These are phyloP conservation scores for Hemiprocne comata DNA, from an alignment of 2,113 vertebrate genomes.

Conservation along the genomic window DNA sequence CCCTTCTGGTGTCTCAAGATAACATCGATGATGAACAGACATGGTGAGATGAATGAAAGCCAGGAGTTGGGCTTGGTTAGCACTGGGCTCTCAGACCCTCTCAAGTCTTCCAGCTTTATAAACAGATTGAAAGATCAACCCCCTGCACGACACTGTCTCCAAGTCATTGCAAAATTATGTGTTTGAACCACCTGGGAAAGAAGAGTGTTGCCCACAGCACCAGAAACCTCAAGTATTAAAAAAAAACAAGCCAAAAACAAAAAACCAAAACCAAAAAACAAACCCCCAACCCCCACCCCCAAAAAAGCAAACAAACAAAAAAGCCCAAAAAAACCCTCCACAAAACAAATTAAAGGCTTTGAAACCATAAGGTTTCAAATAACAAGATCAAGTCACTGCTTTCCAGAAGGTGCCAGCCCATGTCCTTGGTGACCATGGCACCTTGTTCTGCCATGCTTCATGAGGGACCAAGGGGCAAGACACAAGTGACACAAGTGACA, in stretches of 20 bases:
- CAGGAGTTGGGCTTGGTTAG: neutral
- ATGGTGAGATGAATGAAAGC: neutral
- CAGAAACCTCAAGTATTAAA: neutral
- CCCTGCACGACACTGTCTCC: fast-evolving
- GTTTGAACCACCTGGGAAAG: neutral
- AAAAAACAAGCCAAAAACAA: neutral
- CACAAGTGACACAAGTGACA: neutral
- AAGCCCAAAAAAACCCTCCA: too few relatives aligned
- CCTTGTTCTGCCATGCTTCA: neutral
- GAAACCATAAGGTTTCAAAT: fast-evolving
- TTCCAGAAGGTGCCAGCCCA: neutral
- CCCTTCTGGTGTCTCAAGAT: neutral
- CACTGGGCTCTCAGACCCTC: neutral
- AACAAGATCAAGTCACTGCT: neutral
- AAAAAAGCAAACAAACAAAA: neutral
- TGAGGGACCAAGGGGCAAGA: neutral
- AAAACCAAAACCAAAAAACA: neutral
- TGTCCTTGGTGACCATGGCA: fast-evolving
- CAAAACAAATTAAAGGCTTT: neutral
- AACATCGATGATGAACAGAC: neutral
- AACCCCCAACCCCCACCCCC: too few relatives aligned
- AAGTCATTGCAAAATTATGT: fast-evolving
- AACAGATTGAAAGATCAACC: neutral
- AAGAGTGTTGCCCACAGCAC: neutral
- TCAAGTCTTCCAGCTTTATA: neutral